Evolutionary conservation across 1,140 invertebrate genomes (phyloP).

Genomic region (Pseudobourletiella spinata): DNA sequence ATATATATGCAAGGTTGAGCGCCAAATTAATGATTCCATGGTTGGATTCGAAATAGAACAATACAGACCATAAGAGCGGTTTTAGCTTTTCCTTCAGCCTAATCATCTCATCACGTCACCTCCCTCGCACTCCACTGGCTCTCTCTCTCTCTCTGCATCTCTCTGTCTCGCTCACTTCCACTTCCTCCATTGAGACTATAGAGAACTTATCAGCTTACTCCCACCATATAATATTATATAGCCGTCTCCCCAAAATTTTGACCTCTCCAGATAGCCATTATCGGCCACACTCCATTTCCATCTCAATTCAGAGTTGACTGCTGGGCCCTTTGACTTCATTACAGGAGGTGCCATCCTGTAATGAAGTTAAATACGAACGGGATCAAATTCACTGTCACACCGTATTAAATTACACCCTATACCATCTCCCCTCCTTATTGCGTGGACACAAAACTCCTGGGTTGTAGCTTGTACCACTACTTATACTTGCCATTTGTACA

Average conservation of each 20-base stretch:
- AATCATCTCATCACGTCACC: constrained; percentile 4
- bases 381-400: no score
- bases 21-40: constrained; percentile 5
- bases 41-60: neutral
- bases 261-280: constrained; percentile 4
- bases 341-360: no score
- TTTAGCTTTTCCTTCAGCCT: neutral
- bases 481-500: no score
- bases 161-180: constrained; percentile 4
- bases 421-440: no score
- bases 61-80: neutral
- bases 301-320: neutral
- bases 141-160: neutral
- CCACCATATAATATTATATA: neutral
- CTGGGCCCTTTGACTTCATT: no score
- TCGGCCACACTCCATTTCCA: neutral
- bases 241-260: neutral
- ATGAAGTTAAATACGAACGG: no score
- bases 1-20: no score
- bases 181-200: no score
- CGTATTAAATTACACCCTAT: no score
- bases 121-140: neutral
- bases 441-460: no score
- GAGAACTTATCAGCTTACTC: neutral
- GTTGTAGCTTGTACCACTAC: no score